Conservation (phyloP, 2,113 vertebrate species). For the Osmerus mordax region DNA sequence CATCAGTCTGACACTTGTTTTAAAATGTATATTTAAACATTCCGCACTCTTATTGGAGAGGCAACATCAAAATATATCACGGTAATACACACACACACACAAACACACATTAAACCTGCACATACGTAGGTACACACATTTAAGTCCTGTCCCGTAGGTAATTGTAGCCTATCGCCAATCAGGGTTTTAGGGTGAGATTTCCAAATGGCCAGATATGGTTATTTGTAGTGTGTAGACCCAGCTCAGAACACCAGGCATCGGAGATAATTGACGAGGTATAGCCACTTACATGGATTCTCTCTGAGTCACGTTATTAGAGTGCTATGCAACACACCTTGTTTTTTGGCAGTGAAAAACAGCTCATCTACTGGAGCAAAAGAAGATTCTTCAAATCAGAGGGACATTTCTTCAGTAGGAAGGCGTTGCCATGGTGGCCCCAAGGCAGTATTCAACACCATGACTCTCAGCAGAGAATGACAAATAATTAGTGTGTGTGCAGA, state of each 20-base stretch:
- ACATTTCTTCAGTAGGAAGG: conserved; percentile 47
- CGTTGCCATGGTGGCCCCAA: conserved; percentile 38
- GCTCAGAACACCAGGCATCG: conserved; percentile 33
- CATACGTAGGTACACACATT: too few species aligned
- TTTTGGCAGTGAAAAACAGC: conserved; percentile 48
- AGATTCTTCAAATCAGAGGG: conserved; percentile 55
- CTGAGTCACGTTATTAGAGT: conserved; percentile 58
- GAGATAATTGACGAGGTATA: conserved; percentile 59
- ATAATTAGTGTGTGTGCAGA: conserved; percentile 45
- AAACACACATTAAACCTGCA: neutral
- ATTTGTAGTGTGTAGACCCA: conserved; percentile 45
- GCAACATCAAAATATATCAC: neutral
- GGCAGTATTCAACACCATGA: conserved; percentile 41
- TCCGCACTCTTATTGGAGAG: neutral
- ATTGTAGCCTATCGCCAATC: neutral
- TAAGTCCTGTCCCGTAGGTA: too few species aligned
- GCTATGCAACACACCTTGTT: conserved; percentile 42
- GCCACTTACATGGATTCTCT: conserved; percentile 50
- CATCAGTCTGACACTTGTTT: conserved; percentile 36
- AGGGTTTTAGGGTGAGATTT: neutral
- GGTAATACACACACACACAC: neutral
- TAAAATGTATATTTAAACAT: conserved; percentile 31
- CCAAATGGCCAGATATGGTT: conserved; percentile 25
- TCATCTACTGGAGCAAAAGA: conserved; percentile 55
- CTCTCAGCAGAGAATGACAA: conserved; percentile 51